A percentile compares a stretch with the other conserved stretches of the same genome.
Conservation (phyloP, 1,140 invertebrate species). For the Bombus affinis region DNA sequence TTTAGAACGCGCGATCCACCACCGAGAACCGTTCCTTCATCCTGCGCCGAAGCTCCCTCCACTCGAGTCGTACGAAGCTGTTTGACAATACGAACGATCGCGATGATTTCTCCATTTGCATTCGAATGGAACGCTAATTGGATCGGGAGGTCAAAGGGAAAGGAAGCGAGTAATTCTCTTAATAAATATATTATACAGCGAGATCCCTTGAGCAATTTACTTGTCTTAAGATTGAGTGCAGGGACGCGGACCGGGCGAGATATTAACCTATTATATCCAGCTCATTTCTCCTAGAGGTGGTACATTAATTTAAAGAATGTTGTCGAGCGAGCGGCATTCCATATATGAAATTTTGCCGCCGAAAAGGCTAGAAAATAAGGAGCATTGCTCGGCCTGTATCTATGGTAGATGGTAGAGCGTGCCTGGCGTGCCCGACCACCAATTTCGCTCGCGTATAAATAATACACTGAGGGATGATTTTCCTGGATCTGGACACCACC, state of each 20-base stretch:
- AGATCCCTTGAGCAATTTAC: background rate
- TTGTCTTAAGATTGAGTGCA: background rate
- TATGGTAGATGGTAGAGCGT: slow-evolving; percentile 69
- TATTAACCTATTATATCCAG: slow-evolving; percentile 26
- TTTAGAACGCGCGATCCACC: background rate
- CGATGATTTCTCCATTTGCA: accelerated
- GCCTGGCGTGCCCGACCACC: slow-evolving; percentile 78
- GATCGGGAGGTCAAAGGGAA: accelerated
- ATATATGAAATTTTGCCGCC: slow-evolving; percentile 72
- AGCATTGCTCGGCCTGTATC: slow-evolving; percentile 56
- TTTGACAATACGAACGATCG: background rate
- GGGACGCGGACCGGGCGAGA: background rate
- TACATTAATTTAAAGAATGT: slow-evolving; percentile 50
- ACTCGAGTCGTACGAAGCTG: accelerated
- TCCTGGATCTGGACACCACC: slow-evolving; percentile 67
- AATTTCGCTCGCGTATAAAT: slow-evolving; percentile 80
- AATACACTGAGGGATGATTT: slow-evolving; percentile 77
- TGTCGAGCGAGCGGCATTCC: slow-evolving; percentile 10
- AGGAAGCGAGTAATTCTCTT: no score
- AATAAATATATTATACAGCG: background rate
- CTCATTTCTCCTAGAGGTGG: background rate
- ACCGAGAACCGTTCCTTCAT: background rate
- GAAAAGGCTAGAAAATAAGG: slow-evolving; percentile 69
- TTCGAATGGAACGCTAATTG: no score
- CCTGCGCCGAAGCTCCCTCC: no score